phyloP scores from a whole-genome alignment of 2,797 vertebrate species.

The Hoplostethus atlanticus region DNA sequence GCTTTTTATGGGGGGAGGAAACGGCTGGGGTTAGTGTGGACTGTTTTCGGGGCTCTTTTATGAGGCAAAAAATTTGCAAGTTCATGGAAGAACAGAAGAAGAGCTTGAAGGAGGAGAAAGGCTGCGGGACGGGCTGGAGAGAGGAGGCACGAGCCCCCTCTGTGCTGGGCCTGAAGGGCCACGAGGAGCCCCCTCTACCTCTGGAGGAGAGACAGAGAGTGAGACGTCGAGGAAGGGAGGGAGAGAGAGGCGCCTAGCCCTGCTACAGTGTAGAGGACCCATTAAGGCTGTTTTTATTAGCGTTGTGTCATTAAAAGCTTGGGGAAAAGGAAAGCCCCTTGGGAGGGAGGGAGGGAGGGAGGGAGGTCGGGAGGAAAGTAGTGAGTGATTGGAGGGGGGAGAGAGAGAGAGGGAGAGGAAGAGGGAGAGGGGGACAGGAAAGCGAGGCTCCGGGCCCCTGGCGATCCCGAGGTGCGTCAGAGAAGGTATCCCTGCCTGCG shows the following conservation, averaged over 20 bases:
- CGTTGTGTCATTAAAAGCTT: conserved; percentile 67
- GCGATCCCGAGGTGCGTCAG: conserved; percentile 81
- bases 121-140: conserved; percentile 22
- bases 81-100: conserved; percentile 31
- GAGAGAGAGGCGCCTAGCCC: conserved; percentile 55
- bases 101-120: conserved; percentile 23
- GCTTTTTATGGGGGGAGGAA: conserved; percentile 48
- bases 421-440: conserved; percentile 20
- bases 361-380: conserved; percentile 51
- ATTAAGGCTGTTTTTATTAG: conserved; percentile 79
- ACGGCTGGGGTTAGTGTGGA: conserved; percentile 28
- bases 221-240: conserved; percentile 33
- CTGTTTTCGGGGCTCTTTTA: conserved; percentile 36
- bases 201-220: conserved; percentile 59
- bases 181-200: conserved; percentile 61
- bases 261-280: conserved; percentile 59
- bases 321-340: conserved; percentile 65
- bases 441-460: conserved; percentile 54
- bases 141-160: conserved; percentile 24
- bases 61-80: conserved; percentile 44
- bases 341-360: conserved; percentile 40
- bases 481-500: conserved; percentile 83
- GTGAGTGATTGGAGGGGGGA: conserved; percentile 27
- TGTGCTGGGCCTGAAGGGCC: conserved; percentile 53
- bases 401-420: conserved; percentile 10